Conservation (phyloP, 2,797 vertebrate species). For the Nyctibius grandis region DNA sequence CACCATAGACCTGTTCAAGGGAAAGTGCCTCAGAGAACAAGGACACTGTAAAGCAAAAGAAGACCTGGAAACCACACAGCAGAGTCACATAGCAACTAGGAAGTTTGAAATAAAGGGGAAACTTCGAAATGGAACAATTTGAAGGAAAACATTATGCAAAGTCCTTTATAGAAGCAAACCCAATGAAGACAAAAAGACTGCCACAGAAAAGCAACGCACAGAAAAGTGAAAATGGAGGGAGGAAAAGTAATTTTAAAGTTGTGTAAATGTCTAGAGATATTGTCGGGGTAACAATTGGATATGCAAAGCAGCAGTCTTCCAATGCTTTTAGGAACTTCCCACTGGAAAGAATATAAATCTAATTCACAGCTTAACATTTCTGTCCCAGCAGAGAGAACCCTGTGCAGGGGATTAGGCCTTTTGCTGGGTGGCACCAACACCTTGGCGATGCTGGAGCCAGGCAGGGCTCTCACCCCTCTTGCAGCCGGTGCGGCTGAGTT, state of each 20-base stretch:
- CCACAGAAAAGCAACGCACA: background rate
- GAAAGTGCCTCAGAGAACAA: background rate
- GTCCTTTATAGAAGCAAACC: background rate
- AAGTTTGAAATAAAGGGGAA: background rate
- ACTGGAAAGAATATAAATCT: background rate
- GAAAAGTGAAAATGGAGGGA: background rate
- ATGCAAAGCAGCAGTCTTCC: background rate
- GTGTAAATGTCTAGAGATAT: background rate
- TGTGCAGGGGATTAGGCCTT: background rate
- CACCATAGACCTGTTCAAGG: background rate
- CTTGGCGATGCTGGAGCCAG: background rate
- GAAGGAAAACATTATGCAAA: conserved; percentile 6
- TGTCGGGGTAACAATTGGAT: background rate
- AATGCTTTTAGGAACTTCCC: background rate
- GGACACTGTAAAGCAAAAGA: background rate
- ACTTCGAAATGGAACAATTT: background rate
- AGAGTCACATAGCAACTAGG: background rate
- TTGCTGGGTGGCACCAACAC: background rate
- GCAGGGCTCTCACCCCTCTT: background rate
- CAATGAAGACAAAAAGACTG: background rate
- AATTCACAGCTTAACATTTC: background rate
- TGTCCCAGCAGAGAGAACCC: background rate
- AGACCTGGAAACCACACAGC: background rate
- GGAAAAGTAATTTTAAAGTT: background rate
- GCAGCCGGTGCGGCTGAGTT: accelerated